Evolutionary conservation across 2,888 invertebrate genomes (phyloP).

Genomic region (Sesia bembeciformis): DNA sequence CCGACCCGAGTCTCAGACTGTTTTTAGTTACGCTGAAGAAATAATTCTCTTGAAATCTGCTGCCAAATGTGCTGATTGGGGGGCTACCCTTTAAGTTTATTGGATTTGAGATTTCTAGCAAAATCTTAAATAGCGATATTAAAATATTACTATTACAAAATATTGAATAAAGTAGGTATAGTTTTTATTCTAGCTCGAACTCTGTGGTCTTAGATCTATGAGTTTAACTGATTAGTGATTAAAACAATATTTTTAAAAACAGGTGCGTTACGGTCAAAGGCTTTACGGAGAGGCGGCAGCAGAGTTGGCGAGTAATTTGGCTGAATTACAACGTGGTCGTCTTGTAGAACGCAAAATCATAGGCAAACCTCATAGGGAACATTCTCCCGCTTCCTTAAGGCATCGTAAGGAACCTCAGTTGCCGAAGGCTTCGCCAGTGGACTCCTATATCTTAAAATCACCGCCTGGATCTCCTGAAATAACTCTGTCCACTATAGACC

Average conservation of each 20-base stretch:
- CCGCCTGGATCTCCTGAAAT: conserved; percentile 15
- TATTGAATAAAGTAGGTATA: too few relatives aligned
- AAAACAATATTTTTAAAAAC: conserved; percentile 1
- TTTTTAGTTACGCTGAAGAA: too few relatives aligned
- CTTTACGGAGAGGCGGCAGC: conserved; percentile 54
- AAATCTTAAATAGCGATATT: too few relatives aligned
- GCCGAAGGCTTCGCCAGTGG: conserved; percentile 27
- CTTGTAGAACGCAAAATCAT: conserved; percentile 26
- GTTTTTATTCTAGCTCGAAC: too few relatives aligned
- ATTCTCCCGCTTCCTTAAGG: conserved; percentile 27
- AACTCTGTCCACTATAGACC: not conserved
- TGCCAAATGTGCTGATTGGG: too few relatives aligned
- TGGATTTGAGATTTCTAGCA: too few relatives aligned
- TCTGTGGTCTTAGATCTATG: too few relatives aligned
- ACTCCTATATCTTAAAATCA: conserved; percentile 35
- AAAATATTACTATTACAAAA: too few relatives aligned
- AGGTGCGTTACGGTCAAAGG: conserved; percentile 49
- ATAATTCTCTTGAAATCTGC: too few relatives aligned
- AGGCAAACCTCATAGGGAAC: conserved; percentile 39
- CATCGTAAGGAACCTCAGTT: conserved; percentile 42
- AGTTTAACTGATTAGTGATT: too few relatives aligned
- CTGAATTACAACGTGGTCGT: conserved; percentile 44
- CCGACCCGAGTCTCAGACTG: too few relatives aligned
- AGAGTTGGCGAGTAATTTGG: conserved; percentile 44
- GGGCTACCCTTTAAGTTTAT: too few relatives aligned